Conservation (phyloP, 2,888 invertebrate species). For the Globia sparganii region DNA sequence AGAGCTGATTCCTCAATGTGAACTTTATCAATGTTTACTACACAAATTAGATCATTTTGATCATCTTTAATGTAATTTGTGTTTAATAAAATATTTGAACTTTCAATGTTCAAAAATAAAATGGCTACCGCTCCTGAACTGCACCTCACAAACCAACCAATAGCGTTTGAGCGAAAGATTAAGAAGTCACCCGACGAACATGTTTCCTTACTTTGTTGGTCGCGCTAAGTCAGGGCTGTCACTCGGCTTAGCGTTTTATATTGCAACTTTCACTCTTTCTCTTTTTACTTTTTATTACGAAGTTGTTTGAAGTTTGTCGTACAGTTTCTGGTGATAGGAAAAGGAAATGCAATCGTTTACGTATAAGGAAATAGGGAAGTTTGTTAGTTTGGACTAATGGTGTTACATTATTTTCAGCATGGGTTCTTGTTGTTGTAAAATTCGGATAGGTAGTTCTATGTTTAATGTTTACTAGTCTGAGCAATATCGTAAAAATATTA, state of each 20-base stretch:
- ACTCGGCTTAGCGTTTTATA: slow-evolving; percentile 54
- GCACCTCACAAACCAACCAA: slow-evolving; percentile 55
- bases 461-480: not conserved
- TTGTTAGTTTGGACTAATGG: not conserved
- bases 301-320: slow-evolving; percentile 38
- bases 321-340: slow-evolving; percentile 30
- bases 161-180: slow-evolving; percentile 78
- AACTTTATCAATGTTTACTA: not conserved
- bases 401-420: not conserved
- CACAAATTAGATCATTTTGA: not conserved
- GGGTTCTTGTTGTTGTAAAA: not conserved
- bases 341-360: slow-evolving; percentile 21
- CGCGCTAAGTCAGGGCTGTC: slow-evolving; percentile 74
- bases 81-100: not conserved
- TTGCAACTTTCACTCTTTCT: slow-evolving; percentile 56
- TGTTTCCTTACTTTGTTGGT: slow-evolving; percentile 80
- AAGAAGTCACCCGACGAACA: slow-evolving; percentile 82
- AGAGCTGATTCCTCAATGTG: not conserved
- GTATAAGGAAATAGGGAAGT: slow-evolving; percentile 5
- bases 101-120: not conserved
- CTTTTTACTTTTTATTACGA: slow-evolving; percentile 47
- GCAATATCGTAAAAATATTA: not conserved
- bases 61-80: not conserved
- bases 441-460: not conserved
- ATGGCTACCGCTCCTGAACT: slow-evolving; percentile 54